Base-by-base conservation (phyloP, 2,888 invertebrate genomes). In the Epirrhoe alternata region DNA sequence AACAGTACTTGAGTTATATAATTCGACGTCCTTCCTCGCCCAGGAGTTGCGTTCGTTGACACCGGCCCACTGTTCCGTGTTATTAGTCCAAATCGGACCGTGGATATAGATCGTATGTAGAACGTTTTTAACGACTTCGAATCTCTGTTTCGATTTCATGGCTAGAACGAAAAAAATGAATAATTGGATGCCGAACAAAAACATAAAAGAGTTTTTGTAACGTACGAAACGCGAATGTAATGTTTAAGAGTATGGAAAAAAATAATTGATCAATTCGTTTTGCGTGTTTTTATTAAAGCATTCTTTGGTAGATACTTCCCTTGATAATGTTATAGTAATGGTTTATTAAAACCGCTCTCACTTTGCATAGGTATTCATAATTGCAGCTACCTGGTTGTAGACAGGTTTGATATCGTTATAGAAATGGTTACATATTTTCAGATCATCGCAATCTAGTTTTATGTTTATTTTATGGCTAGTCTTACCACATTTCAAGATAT, bases 41-140 rank as follows among this genome's bases (percentile, higher is more conserved):
- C n/a, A 67, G 64, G 56, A 64, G 60, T 60, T 59, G 71, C 77
- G 89, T 82, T 71, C 90, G 82, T 88, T 89, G 90, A 89, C 90
- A 87, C 84, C 83, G 78, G 68, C 69, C 74, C 75, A 76, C 75
- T 77, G 85, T 86, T 86, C 84, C 87, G 84, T 86, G 85, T 87
- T 88, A 89, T 89, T 89, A 89, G 86, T 87, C 86, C 85, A 84
- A 84, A 87, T 88, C 80, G 79, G 80, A 81, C 75, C 69, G 78
- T 77, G 79, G 80, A 84, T 85, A 80, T 77, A 79, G 81, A 83
- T 78, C 81, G 72, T 81, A 81, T 81, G 78, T 75, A 73, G 79
- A 75, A 73, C 79, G 72, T 68, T 72, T 74, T 73, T 70, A 72
- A 75, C 70, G 73, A 70, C 70, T 71, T 68, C 68, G 57, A 66